phyloP scores from a whole-genome alignment of 2,797 vertebrate species.

The Myripristis jacobus region DNA sequence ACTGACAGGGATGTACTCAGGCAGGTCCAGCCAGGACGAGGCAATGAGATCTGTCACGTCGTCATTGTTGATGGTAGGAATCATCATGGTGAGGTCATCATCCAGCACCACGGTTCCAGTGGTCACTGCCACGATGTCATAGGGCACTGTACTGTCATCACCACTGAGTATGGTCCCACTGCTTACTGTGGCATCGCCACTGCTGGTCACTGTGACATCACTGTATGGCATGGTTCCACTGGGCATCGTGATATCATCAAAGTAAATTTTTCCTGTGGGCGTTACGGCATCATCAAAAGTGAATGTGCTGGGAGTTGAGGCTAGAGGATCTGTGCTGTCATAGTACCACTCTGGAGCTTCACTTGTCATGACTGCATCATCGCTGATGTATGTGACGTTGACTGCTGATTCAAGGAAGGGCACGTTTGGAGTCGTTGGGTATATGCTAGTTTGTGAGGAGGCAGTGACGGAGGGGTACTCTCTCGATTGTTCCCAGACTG shows the following conservation, averaged over 20 bases:
- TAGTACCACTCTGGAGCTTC: constrained; percentile 48
- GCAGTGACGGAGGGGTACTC: constrained; percentile 39
- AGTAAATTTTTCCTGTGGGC: constrained; percentile 16
- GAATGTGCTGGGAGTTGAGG: constrained; percentile 27
- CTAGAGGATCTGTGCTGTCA: constrained; percentile 21
- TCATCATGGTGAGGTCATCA: constrained; percentile 55
- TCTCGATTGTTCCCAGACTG: constrained; percentile 31
- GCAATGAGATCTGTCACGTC: constrained; percentile 52
- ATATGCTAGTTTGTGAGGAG: constrained; percentile 31
- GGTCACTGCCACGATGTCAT: constrained; percentile 25
- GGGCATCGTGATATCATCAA: constrained; percentile 49
- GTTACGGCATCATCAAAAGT: constrained; percentile 29
- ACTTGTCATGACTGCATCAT: constrained; percentile 30
- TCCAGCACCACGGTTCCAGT: constrained; percentile 67
- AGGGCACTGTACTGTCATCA: constrained; percentile 63
- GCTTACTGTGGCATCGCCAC: constrained; percentile 47
- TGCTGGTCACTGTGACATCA: constrained; percentile 52
- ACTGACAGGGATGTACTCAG: constrained; percentile 74
- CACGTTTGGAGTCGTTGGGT: constrained; percentile 41
- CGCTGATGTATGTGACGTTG: constrained; percentile 38
- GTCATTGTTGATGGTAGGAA: constrained; percentile 60
- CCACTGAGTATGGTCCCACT: constrained; percentile 56
- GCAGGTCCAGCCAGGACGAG: constrained; percentile 72
- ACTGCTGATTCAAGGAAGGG: constrained; percentile 34
- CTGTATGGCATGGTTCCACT: constrained; percentile 51